Conservation (phyloP, 2,888 invertebrate species). For the Xestia ashworthii region DNA sequence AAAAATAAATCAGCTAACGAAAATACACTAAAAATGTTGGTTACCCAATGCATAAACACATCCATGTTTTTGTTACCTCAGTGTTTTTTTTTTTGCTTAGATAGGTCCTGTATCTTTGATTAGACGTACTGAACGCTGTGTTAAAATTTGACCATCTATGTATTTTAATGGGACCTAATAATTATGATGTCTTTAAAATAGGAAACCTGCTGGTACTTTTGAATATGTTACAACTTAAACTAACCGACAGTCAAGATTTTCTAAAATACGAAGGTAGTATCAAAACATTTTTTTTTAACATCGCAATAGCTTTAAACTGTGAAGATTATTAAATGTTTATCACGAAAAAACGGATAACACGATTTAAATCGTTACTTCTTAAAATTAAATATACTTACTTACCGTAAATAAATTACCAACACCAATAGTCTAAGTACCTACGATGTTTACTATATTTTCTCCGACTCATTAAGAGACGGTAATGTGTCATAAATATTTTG, state of each 20-base stretch:
- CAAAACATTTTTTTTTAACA: neutral
- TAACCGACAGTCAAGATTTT: neutral
- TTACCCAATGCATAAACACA: no score
- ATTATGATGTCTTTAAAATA: neutral
- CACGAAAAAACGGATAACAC: neutral
- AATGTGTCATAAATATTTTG: neutral
- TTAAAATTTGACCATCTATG: no score
- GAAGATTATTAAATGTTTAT: neutral
- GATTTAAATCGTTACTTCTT: neutral
- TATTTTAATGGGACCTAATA: no score
- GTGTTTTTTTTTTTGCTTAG: no score
- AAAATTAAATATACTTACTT: neutral
- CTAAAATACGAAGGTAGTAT: neutral
- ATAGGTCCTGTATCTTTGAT: no score
- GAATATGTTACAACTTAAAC: neutral
- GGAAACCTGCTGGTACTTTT: neutral
- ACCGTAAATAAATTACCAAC: neutral
- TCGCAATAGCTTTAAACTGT: neutral
- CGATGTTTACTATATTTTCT: neutral
- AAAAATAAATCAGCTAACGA: no score
- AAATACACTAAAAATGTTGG: no score
- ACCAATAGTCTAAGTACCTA: neutral
- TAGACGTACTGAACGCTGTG: no score
- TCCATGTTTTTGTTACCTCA: no score
- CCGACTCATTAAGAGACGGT: neutral